These are phyloP conservation scores for Stegastes partitus DNA, from an alignment of 2,113 vertebrate genomes.

Conservation along the genomic window DNA sequence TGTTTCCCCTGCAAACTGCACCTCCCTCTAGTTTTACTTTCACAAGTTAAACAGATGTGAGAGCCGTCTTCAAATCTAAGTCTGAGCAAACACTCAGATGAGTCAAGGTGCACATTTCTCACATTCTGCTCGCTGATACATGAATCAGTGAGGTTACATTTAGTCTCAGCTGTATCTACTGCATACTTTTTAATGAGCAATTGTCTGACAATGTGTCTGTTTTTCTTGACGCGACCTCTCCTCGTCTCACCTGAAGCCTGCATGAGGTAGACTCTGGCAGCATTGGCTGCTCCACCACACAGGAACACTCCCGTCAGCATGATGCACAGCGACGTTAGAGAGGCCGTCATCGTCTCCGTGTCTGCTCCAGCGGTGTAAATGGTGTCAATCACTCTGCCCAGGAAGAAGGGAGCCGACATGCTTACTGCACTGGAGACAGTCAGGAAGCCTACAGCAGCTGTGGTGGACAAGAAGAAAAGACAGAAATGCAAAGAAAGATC, in stretches of 20 bases:
- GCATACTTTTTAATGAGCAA: not conserved
- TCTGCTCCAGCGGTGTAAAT: constrained; percentile 88
- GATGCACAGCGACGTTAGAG: constrained; percentile 89
- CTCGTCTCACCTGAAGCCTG: constrained; percentile 90
- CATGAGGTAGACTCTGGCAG: constrained; percentile 95
- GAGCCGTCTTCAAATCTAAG: no score
- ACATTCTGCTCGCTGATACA: no score
- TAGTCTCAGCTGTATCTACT: not conserved
- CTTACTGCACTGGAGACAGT: constrained; percentile 94
- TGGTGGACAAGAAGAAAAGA: constrained; percentile 7
- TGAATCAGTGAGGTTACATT: not conserved
- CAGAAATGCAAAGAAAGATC: not conserved
- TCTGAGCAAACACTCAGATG: no score
- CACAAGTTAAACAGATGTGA: no score
- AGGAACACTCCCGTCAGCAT: constrained; percentile 91
- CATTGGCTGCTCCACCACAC: constrained; percentile 93
- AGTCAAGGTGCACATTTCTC: not conserved
- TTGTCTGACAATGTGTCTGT: not conserved
- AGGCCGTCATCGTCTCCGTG: constrained; percentile 80
- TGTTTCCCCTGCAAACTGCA: no score
- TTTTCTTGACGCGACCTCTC: not conserved
- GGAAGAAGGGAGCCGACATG: constrained; percentile 96
- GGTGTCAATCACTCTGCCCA: constrained; percentile 95
- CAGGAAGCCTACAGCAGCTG: constrained; percentile 94
- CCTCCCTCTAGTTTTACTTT: no score